A percentile compares a stretch with the other conserved stretches of the same genome.
Conservation (phyloP, 2,797 vertebrate genomes). For the Poecile montanus region DNA sequence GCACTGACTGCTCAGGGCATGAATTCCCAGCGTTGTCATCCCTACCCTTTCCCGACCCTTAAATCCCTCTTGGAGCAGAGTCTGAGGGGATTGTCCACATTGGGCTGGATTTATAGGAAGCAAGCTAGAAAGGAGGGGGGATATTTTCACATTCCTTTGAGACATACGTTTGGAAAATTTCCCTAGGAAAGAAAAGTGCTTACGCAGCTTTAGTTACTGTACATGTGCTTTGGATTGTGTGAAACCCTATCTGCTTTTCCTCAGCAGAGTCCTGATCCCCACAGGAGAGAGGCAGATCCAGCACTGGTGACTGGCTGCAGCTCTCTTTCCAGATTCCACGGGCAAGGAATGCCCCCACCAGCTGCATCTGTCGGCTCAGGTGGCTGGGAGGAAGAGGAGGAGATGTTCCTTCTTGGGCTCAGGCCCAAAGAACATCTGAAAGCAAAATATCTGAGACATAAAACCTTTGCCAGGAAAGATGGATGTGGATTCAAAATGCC, state of each 20-base stretch:
- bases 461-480: neutral
- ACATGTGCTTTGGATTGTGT: slow-evolving; percentile 67
- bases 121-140: neutral
- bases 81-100: neutral
- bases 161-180: slow-evolving; percentile 19
- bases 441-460: neutral
- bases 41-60: neutral
- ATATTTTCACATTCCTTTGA: slow-evolving; percentile 42
- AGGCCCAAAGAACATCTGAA: neutral
- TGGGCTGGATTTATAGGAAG: neutral
- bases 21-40: neutral
- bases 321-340: neutral
- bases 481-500: neutral
- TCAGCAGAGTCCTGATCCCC: slow-evolving; percentile 21
- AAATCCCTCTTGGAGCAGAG: neutral
- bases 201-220: slow-evolving; percentile 28
- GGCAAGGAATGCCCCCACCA: neutral
- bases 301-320: neutral
- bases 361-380: neutral
- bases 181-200: slow-evolving; percentile 52
- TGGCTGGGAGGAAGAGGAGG: neutral
- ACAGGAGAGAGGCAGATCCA: neutral
- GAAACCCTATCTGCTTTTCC: slow-evolving; percentile 61
- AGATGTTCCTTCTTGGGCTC: neutral
- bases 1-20: neutral